phyloP scores from a whole-genome alignment of 1,140 invertebrate genomes.

The Piezodorus guildinii region DNA sequence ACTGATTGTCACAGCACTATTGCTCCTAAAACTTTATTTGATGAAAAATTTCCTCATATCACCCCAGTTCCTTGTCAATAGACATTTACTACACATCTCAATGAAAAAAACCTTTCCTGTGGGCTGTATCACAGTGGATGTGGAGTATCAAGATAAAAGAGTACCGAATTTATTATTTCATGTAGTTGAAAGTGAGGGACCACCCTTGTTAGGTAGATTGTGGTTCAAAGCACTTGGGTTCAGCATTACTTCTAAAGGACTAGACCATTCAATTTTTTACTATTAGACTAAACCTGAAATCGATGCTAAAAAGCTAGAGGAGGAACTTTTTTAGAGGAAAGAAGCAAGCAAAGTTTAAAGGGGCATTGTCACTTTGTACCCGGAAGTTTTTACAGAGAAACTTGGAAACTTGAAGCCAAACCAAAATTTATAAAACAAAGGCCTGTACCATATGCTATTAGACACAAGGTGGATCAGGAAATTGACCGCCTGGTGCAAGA shows the following conservation, averaged over 20 bases:
- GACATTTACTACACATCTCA: background rate
- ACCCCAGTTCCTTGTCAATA: background rate
- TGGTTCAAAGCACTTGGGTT: background rate
- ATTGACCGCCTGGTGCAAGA: too few species aligned
- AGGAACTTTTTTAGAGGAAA: too few species aligned
- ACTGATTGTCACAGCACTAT: background rate
- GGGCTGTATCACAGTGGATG: too few species aligned
- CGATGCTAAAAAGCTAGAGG: background rate
- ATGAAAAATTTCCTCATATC: background rate
- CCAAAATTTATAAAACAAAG: too few species aligned
- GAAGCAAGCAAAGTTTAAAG: too few species aligned
- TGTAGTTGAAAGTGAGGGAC: too few species aligned
- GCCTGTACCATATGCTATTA: too few species aligned
- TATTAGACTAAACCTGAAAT: background rate
- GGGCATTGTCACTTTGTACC: background rate
- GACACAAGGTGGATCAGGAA: too few species aligned
- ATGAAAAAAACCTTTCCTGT: background rate
- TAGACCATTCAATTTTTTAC: background rate
- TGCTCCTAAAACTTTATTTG: background rate
- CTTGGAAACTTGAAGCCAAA: background rate
- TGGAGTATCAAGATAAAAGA: too few species aligned
- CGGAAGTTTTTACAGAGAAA: background rate
- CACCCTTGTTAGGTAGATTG: background rate
- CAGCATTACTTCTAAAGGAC: background rate
- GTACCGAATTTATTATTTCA: too few species aligned